Percentiles rank a stretch among this genome's conserved stretches.
Conservation (phyloP, 2,888 invertebrate species). For the Volucella bombylans region DNA sequence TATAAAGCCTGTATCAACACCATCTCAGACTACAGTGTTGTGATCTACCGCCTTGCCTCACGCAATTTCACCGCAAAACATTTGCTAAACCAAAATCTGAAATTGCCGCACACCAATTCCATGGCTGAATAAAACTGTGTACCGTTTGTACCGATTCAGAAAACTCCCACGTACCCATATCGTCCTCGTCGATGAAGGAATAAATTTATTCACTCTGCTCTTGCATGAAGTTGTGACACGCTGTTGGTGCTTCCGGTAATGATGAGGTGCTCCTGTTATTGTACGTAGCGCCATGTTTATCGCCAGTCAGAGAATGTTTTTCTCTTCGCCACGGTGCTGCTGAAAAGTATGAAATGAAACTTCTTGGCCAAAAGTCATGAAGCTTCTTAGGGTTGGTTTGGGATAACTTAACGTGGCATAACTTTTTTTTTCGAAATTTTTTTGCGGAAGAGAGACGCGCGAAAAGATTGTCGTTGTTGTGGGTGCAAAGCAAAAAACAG, state of each 20-base stretch:
- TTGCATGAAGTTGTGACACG: slow-evolving; percentile 12
- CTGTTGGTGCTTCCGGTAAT: slow-evolving; percentile 8
- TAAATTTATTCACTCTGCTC: slow-evolving; percentile 57
- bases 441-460: not conserved
- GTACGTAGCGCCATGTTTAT: not conserved
- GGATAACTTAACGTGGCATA: too few species aligned
- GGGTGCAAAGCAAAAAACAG: slow-evolving; percentile 13
- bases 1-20: too few species aligned
- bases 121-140: slow-evolving; percentile 35
- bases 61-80: too few species aligned
- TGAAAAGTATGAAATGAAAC: slow-evolving; percentile 24
- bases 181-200: slow-evolving; percentile 12
- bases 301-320: slow-evolving; percentile 11
- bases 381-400: slow-evolving; percentile 28
- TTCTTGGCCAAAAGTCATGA: slow-evolving; percentile 38
- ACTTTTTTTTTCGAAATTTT: not conserved
- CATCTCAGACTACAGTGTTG: too few species aligned
- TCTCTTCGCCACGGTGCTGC: slow-evolving; percentile 10
- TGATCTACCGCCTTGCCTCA: too few species aligned
- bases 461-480: slow-evolving; percentile 12
- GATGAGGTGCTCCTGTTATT: not conserved
- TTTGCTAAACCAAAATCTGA: slow-evolving; percentile 23
- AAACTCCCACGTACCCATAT: slow-evolving; percentile 25
- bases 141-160: slow-evolving; percentile 41
- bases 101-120: slow-evolving; percentile 22